Base-by-base conservation (phyloP, 1,140 invertebrate species). In the Drosophila saltans region DNA sequence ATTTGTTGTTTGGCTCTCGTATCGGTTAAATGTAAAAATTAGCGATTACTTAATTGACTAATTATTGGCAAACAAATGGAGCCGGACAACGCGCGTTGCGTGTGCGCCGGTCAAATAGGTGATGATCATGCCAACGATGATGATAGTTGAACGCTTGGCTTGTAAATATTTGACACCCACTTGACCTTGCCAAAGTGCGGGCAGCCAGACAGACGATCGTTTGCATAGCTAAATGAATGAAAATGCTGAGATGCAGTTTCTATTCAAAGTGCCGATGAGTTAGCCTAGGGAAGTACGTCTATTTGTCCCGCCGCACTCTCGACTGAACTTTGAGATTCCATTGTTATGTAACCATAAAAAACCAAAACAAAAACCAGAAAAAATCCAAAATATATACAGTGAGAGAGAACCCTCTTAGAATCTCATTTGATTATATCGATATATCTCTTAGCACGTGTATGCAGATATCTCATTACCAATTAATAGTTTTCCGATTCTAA, bases 31-130 rank as follows among this genome's bases (percentile, higher is more conserved):
- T 68, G 82, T 68, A 69, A 60, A 85, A 88, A 83, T 80, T 74
- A 77, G 69, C 77, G 70, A 81, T 83, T 83, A 89, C 77, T 80
- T 83, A 72, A 89, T 67, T 48, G 40, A 80, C 80, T 88, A 89
- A 89, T 78, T 80, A 78, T 84, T 71, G 63, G 59, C 68, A 88
- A 88, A 88, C 74, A 83, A 67, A 80, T 16, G 45, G 45, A 60
- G 60, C 43, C 60, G 64, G 64, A 36, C 67, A 39, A 45, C 56
- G 24, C 11, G 2, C 60, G 8, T 28, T 67, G 69, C 55, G 64
- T 67, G 43, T 45, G 43, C 61, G 43, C 61, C 68, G 57, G 57
- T 63, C 55, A 52, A 48, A 30, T 40, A 52, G 45, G 45, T 52
- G 60, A 62, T 66, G 41, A 61, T 24, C 55, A 65, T 39, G 68